These are phyloP conservation scores for Rostratula benghalensis DNA, from an alignment of 2,113 vertebrate genomes.

Conservation along the genomic window DNA sequence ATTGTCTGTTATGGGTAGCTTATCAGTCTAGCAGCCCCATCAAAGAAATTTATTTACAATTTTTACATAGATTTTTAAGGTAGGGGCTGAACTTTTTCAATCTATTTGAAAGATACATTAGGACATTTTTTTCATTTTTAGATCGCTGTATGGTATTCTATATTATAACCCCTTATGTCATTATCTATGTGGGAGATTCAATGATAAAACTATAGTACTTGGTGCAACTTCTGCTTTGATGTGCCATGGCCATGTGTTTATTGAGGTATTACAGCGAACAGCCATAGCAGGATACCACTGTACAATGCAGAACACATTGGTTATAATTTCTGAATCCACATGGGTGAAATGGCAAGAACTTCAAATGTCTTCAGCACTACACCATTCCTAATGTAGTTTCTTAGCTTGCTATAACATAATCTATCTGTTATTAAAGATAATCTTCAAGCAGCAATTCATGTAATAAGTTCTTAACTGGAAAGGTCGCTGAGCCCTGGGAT, in stretches of 20 bases:
- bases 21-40: neutral
- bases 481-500: neutral
- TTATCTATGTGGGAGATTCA: neutral
- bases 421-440: neutral
- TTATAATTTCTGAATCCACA: neutral
- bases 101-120: neutral
- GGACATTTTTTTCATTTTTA: neutral
- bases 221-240: neutral
- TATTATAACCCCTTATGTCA: neutral
- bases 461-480: neutral
- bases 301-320: neutral
- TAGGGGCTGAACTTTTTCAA: neutral
- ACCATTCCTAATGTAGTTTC: neutral
- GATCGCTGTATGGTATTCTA: neutral
- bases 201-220: neutral
- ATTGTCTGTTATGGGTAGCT: neutral
- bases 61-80: neutral
- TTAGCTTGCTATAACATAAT: neutral
- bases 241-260: neutral
- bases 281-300: neutral
- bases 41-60: neutral
- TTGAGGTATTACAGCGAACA: neutral
- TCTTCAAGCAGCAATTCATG: neutral
- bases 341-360: neutral
- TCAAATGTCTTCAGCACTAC: neutral